These are phyloP conservation scores for Rhopalosiphum maidis DNA, from an alignment of 1,140 invertebrate genomes.

Conservation along the genomic window DNA sequence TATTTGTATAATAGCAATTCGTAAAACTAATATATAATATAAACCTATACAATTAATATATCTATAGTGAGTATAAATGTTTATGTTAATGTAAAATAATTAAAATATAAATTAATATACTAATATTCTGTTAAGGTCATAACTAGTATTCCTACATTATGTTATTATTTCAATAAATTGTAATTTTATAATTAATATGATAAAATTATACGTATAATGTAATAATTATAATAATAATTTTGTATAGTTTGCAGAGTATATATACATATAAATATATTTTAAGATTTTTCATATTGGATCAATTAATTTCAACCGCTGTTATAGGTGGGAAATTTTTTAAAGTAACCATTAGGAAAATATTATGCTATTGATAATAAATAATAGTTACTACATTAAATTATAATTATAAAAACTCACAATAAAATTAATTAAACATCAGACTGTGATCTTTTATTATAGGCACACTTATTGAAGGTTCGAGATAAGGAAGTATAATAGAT, in stretches of 20 bases:
- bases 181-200: too few species aligned
- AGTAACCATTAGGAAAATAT: background rate
- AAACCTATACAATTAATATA: too few species aligned
- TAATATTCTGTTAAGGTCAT: too few species aligned
- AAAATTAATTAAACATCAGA: background rate
- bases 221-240: too few species aligned
- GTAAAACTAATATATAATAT: too few species aligned
- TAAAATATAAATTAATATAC: too few species aligned
- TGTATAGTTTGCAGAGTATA: background rate
- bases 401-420: background rate
- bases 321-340: background rate
- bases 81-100: too few species aligned
- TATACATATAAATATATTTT: background rate
- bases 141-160: too few species aligned
- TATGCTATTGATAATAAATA: background rate
- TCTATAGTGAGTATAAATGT: too few species aligned
- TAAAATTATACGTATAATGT: too few species aligned
- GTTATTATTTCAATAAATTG: too few species aligned
- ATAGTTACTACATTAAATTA: background rate
- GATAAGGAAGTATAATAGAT: background rate
- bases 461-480: background rate
- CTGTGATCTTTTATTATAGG: background rate
- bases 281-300: background rate
- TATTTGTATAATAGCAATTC: too few species aligned
- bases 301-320: background rate